These are phyloP conservation scores for Drosophila arawakana DNA, from an alignment of 1,140 invertebrate species.

Conservation along the genomic window DNA sequence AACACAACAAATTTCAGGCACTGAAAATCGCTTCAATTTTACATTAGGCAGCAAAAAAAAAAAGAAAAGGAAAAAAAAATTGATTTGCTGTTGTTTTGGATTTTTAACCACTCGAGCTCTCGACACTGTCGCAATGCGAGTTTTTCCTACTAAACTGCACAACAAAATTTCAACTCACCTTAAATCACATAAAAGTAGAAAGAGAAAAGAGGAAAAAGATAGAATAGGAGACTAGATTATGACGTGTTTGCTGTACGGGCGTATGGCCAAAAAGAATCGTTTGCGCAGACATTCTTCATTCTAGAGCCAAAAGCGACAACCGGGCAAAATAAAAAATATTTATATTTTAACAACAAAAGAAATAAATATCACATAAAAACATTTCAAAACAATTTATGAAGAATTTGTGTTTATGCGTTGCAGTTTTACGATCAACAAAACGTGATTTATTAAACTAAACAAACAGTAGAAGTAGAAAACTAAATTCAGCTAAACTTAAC, in stretches of 20 bases:
- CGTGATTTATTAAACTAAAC: too few relatives aligned
- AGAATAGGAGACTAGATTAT: conserved; percentile 12
- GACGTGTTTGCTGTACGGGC: conserved; percentile 66
- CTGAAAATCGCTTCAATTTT: conserved; percentile 63
- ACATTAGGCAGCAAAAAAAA: conserved; percentile 53
- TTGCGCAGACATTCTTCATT: conserved; percentile 37
- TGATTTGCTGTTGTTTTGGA: conserved; percentile 28
- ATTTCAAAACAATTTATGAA: too few relatives aligned
- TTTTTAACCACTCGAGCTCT: background rate
- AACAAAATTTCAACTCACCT: conserved; percentile 41
- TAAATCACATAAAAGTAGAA: conserved; percentile 7
- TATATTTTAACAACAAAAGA: too few relatives aligned
- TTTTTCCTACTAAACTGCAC: conserved; percentile 28
- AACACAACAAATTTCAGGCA: conserved; percentile 12
- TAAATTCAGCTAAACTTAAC: too few relatives aligned
- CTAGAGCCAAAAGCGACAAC: conserved; percentile 17
- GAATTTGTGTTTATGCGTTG: too few relatives aligned
- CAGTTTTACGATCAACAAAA: too few relatives aligned
- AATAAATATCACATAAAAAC: background rate
- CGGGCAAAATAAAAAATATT: conserved; percentile 10
- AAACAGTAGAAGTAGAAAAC: too few relatives aligned
- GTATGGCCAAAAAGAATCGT: conserved; percentile 51
- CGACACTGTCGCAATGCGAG: conserved; percentile 8
- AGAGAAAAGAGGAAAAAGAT: too few relatives aligned
- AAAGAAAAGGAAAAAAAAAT: background rate